A percentile compares a stretch with the other conserved stretches of the same genome.
Evolutionary conservation across 2,113 vertebrate genomes (phyloP).

Genomic region (Atlantisia rogersi): DNA sequence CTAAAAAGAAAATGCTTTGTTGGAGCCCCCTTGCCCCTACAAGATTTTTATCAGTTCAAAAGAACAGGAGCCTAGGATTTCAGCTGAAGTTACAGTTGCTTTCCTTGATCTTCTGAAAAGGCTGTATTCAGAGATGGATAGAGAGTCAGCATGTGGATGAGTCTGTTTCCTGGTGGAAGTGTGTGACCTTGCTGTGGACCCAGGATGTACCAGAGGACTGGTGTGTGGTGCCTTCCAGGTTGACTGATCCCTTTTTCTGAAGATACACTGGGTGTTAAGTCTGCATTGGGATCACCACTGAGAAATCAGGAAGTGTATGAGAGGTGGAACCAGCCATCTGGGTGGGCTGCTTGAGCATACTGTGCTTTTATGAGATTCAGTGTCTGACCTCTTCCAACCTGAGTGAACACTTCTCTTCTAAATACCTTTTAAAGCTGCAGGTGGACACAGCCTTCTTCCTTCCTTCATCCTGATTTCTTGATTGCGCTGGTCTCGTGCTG

Average conservation of each 20-base stretch:
- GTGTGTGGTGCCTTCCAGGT: too few species aligned
- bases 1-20: neutral
- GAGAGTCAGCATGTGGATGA: neutral
- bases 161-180: neutral
- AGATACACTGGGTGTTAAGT: neutral
- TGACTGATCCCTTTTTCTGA: neutral
- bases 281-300: neutral
- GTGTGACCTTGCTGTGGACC: neutral
- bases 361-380: neutral
- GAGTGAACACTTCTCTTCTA: neutral
- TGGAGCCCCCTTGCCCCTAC: neutral
- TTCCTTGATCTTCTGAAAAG: neutral
- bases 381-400: neutral
- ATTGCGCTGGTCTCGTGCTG: neutral
- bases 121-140: neutral
- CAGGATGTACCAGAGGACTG: too few species aligned
- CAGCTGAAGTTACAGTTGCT: neutral
- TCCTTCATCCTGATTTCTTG: neutral
- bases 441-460: neutral
- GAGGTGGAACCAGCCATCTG: neutral
- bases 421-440: neutral
- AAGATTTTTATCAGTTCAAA: neutral
- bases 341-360: neutral
- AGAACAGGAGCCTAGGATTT: neutral
- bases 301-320: rapidly evolving